Evolutionary conservation across 2,113 vertebrate species (phyloP).

Genomic region (Notarius lentiginosus): DNA sequence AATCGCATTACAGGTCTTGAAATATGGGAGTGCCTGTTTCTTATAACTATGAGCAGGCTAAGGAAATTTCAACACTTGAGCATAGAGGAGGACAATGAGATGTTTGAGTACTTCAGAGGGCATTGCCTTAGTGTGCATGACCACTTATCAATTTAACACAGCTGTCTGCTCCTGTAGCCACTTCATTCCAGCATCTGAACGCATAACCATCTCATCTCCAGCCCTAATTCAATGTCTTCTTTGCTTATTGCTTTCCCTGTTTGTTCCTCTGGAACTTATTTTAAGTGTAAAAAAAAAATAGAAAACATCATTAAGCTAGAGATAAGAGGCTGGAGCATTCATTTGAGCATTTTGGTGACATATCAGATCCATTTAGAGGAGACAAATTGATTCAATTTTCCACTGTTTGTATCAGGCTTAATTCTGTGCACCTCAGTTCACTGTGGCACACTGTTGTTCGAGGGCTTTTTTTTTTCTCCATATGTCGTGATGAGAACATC

Average conservation of each 20-base stretch:
- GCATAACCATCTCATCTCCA: conserved; percentile 34
- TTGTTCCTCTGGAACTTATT: conserved; percentile 60
- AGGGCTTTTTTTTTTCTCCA: conserved; percentile 39
- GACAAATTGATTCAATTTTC: conserved; percentile 74
- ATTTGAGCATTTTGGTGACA: conserved; percentile 57
- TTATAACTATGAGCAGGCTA: neutral
- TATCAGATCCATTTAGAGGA: conserved; percentile 69
- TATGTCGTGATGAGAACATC: conserved; percentile 48
- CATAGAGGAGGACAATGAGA: neutral
- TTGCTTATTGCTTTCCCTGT: conserved; percentile 37
- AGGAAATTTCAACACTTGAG: neutral
- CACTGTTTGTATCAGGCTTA: conserved; percentile 63
- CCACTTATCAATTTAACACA: conserved; percentile 61
- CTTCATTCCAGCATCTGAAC: conserved; percentile 52
- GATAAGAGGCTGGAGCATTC: conserved; percentile 64
- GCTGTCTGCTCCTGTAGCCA: conserved; percentile 49
- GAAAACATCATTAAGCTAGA: conserved; percentile 60
- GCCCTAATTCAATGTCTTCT: conserved; percentile 58
- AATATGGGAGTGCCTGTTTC: neutral
- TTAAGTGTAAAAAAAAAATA: conserved; percentile 47
- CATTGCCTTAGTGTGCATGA: conserved; percentile 37
- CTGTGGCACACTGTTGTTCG: conserved; percentile 55
- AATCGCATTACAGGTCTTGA: conserved; percentile 10
- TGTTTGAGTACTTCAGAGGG: neutral
- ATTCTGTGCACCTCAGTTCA: conserved; percentile 63